Percentiles rank a stretch among this genome's conserved stretches.
phyloP scores from a whole-genome alignment of 2,113 vertebrate species.

The chimpanzee (Pan troglodytes) region NHGRI_mPanTro3-v2.1_pri NC_072410.2:94456001-94456500 shows the following conservation, averaged over 20 bases:
- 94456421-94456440: not conserved
- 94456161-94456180: conserved; percentile 51
- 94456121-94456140: conserved; percentile 72
- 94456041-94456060: conserved; percentile 80
- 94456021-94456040: conserved; percentile 78
- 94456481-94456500: not conserved
- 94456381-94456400: rapidly evolving
- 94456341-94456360: not conserved
- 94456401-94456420: too few relatives aligned
- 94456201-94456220: not conserved
- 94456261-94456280: not conserved
- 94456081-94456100: conserved; percentile 81
- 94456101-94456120: conserved; percentile 75
- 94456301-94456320: not conserved
- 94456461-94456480: not conserved
- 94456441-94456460: not conserved
- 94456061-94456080: conserved; percentile 76
- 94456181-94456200: conserved; percentile 25
- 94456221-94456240: not conserved
- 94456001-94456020: conserved; percentile 83
- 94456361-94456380: not conserved
- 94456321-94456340: not conserved
- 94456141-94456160: conserved; percentile 64
- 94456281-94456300: not conserved
- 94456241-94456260: conserved; percentile 1